These are phyloP conservation scores for Naso thynnoides DNA, from an alignment of 2,797 vertebrate species.

Conservation along the genomic window DNA sequence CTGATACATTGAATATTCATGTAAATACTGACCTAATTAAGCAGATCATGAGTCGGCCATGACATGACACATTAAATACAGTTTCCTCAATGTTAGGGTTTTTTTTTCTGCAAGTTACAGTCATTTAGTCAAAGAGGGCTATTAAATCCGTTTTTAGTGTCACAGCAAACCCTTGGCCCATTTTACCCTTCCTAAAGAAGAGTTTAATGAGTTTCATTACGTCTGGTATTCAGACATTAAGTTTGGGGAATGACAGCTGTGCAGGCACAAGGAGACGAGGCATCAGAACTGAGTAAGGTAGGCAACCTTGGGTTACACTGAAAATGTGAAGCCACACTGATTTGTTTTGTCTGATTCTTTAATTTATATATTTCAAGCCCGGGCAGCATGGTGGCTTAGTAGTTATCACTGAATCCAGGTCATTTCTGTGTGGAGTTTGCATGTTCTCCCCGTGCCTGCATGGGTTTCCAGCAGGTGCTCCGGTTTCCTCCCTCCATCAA, in stretches of 20 bases:
- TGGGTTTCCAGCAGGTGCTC: too few species aligned
- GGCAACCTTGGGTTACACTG: neutral
- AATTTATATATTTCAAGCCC: neutral
- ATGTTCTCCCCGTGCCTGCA: too few species aligned
- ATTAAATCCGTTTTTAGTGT: constrained; percentile 10
- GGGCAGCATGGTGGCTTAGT: too few species aligned
- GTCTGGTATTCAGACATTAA: neutral
- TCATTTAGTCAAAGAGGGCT: constrained; percentile 2
- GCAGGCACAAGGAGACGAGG: neutral
- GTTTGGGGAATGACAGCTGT: neutral
- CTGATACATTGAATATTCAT: neutral
- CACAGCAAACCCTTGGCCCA: neutral
- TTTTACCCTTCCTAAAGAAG: neutral
- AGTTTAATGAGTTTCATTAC: neutral
- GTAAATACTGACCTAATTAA: constrained; percentile 8
- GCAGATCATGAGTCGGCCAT: neutral
- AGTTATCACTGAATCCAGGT: too few species aligned
- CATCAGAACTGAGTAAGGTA: neutral
- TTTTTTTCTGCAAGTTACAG: neutral
- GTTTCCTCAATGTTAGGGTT: constrained; percentile 20
- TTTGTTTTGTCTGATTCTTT: neutral
- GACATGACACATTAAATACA: constrained; percentile 15
- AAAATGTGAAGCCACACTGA: neutral
- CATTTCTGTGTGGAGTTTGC: too few species aligned
- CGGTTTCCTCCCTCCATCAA: too few species aligned